phyloP scores from a whole-genome alignment of 2,888 invertebrate species.

The Zygothrica quintamaculata region DNA sequence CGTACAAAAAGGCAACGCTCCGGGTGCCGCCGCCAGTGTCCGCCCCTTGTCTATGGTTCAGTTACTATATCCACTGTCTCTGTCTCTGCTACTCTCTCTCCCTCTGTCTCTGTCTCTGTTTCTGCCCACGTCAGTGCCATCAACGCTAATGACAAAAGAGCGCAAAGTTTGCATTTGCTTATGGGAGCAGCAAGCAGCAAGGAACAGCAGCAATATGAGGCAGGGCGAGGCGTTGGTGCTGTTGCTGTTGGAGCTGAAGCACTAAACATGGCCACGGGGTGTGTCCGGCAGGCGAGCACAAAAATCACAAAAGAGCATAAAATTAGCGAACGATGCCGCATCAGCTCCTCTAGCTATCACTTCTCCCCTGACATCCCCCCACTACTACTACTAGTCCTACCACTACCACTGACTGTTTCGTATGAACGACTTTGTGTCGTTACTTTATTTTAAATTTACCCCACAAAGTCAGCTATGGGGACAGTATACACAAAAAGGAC shows the following conservation, averaged over 20 bases:
- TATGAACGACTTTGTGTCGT: constrained; percentile 56
- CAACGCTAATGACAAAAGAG: constrained; percentile 80
- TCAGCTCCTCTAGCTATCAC: constrained; percentile 39
- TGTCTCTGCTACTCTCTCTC: constrained; percentile 16
- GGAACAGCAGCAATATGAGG: constrained; percentile 13
- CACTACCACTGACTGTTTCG: too few species aligned
- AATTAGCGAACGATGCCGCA: constrained; percentile 70
- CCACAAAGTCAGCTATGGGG: constrained; percentile 35
- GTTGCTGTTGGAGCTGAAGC: too few species aligned
- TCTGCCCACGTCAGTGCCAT: constrained; percentile 57
- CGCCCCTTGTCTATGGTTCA: constrained; percentile 16
- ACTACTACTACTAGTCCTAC: too few species aligned
- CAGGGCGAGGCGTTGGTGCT: constrained; percentile 7
- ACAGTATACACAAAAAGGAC: too few species aligned
- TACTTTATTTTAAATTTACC: constrained; percentile 69
- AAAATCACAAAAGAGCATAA: constrained; percentile 81
- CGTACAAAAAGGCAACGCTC: constrained; percentile 66
- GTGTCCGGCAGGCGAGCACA: constrained; percentile 70
- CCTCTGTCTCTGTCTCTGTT: constrained; percentile 31
- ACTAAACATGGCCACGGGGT: constrained; percentile 75
- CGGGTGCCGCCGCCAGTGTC: constrained; percentile 29
- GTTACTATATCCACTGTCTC: constrained; percentile 1
- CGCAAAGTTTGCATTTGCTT: constrained; percentile 75
- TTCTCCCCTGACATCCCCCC: constrained; percentile 10
- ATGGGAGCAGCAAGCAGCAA: too few species aligned